These are phyloP conservation scores for Hemicentrotus pulcherrimus DNA, from an alignment of 35 echinoderm and acorn worm species.

Conservation along the genomic window DNA sequence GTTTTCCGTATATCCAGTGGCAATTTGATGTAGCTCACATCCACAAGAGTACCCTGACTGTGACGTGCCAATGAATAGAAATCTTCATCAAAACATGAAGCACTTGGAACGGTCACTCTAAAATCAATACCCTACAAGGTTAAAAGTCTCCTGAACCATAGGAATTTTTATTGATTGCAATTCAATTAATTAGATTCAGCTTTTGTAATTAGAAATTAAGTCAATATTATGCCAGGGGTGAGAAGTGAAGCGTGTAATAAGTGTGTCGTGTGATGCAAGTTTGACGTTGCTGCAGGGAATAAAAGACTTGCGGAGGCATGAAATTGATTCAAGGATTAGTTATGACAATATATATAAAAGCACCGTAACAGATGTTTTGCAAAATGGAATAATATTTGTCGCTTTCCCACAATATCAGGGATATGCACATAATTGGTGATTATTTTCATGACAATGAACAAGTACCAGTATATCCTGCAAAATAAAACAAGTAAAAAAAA, in stretches of 20 bases:
- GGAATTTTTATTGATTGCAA: constrained; percentile 4
- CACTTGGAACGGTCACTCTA: background rate
- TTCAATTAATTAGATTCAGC: constrained; percentile 19
- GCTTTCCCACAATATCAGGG: background rate
- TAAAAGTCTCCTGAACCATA: background rate
- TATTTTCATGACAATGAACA: background rate
- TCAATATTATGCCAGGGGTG: constrained; percentile 10
- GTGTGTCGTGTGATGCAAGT: background rate
- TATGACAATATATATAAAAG: constrained; percentile 13
- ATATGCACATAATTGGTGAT: background rate
- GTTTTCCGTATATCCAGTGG: background rate
- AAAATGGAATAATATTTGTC: background rate
- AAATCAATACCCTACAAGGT: background rate
- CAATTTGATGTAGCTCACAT: background rate
- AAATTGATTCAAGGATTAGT: constrained; percentile 19
- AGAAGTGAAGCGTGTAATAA: background rate
- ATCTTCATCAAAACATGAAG: background rate
- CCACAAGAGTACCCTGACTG: background rate
- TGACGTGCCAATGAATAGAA: background rate
- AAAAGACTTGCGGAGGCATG: background rate
- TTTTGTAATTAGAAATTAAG: constrained; percentile 20
- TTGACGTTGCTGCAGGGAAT: background rate
- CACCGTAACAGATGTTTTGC: background rate
- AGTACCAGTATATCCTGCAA: background rate
- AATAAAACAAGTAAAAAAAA: background rate